Base-by-base conservation (phyloP, 1,140 invertebrate genomes). In the Platorchestia sp. region DNA sequence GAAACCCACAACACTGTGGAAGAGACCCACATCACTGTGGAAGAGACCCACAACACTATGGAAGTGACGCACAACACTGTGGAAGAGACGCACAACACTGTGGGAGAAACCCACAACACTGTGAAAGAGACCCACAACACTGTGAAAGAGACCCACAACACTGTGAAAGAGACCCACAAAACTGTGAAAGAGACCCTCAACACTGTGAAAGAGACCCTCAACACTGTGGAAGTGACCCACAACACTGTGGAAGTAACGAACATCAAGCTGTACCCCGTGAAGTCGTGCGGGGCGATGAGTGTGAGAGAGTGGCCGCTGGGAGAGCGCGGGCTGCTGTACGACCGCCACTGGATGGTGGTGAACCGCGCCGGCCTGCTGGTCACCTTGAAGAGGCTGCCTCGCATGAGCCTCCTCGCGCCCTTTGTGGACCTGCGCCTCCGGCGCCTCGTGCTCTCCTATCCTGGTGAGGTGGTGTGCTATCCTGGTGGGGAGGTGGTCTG, bases 261-360 rank as follows among this genome's bases (percentile, higher is more conserved):
- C 97, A 98, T 99, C 95, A 98, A 98, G 97, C 97, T 99, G 93
- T 99, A 99, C 97, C 99, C 99, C 1, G 98, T 99, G 0, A 99
- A 99, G 97, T 99, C 99, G 0, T 99, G 99, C 97, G 98, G 98
- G 96, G 97, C 98, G 97, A 97, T 98, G 91, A 96, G 97, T 95
- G 97, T 97, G 43, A 96, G 96, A 43, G 97, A 97, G n/a, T 99
- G 99, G 99, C 97, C 97, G 75, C 97, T 99, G 53, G 98, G 98
- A 44, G 96, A 97, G 0, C 98, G 98, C 96, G 99, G 99, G 0
- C 97, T 99, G 41, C 97, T 98, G 96, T 99, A 98, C 97, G 99
- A 99, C 97, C 97, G 99, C 96, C 98, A 98, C 96, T 99, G 99
- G 99, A 99, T 99, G 98, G 98, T 99, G 95, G 96, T 96, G 7